Evolutionary conservation across 1,140 invertebrate species (phyloP), one percentile per base, ranked within the genome.

Genomic region (Aphidius ervi): DNA sequence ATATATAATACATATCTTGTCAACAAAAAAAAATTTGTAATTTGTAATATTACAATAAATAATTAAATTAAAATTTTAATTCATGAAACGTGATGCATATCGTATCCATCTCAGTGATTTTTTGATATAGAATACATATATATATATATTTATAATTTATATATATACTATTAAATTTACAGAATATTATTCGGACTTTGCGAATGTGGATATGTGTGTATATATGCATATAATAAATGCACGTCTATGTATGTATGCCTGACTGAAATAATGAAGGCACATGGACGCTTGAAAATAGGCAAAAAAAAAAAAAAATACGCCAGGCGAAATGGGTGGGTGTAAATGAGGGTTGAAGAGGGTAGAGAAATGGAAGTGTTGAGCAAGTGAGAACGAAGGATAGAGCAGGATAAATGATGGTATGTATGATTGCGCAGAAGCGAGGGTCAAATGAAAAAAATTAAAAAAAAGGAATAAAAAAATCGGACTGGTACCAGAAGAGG

Each of bases 351-450:
- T 40, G 48, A n/a, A 23, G 46, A 5, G 9, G 39, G 46, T 5
- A 8, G 46, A 39, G 52, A 42, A 23, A n/a, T 31, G 31, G 58
- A 31, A 39, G 50, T 56, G 23, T 40, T 56, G 46, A 9, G 48
- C 41, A 39, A 39, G 46, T 16, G n/a, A 20, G 45, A 56, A 46
- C 20, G 49, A 42, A 52, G 43, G 37, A 54, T 9, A 58, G 58
- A 46, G 46, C 37, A 23, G 49, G 4, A 47, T 46, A 58, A 4
- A 50, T 56, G 57, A 37, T 57, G 54, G 62, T 63, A 52, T 54
- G 49, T 45, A 16, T 42, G 46, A 56, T 6, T 49, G 71, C 73
- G 77, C 77, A 71, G 63, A 72, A 73, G 73, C 74, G 45, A 63
- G 61, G 68, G 62, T 70, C 70, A 70, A 71, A 72, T 62, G 67